These are phyloP conservation scores for Lacanobia oleracea DNA, from an alignment of 2,888 invertebrate species.

Conservation along the genomic window DNA sequence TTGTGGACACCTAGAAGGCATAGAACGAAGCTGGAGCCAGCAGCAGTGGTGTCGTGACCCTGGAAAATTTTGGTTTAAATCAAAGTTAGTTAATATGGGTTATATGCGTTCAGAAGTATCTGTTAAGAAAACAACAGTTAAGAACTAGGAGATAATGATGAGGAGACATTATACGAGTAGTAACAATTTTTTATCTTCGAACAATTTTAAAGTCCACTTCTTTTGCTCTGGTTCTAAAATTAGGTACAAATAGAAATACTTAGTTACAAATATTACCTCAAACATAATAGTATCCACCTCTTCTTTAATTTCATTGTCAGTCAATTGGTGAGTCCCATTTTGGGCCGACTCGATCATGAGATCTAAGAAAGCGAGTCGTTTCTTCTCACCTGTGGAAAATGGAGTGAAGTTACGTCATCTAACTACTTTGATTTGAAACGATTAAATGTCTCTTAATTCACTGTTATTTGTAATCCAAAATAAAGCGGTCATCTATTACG, in stretches of 20 bases:
- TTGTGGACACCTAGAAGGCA: slow-evolving; percentile 95
- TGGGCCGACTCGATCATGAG: slow-evolving; percentile 96
- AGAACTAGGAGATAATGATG: too few relatives aligned
- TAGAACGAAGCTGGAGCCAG: slow-evolving; percentile 96
- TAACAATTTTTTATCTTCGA: too few relatives aligned
- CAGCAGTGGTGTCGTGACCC: slow-evolving; percentile 90
- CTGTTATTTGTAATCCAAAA: background rate
- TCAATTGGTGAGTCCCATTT: slow-evolving; percentile 93
- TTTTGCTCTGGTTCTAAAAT: too few relatives aligned
- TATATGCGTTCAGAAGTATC: too few relatives aligned
- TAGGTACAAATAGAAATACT: too few relatives aligned
- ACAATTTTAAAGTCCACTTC: too few relatives aligned
- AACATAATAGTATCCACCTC: slow-evolving; percentile 97
- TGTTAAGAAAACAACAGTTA: too few relatives aligned
- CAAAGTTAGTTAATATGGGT: background rate
- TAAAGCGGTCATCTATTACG: background rate
- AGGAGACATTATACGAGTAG: too few relatives aligned
- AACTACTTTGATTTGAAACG: background rate
- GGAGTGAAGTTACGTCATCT: background rate
- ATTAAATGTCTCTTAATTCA: background rate
- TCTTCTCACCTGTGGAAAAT: slow-evolving; percentile 92
- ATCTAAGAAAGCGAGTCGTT: slow-evolving; percentile 96
- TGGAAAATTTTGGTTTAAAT: slow-evolving; percentile 51
- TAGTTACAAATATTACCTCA: slow-evolving; percentile 89
- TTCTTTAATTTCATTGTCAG: slow-evolving; percentile 95